Evolutionary conservation across 2,888 invertebrate species (phyloP).

Genomic region (Latrodectus hesperus): DNA sequence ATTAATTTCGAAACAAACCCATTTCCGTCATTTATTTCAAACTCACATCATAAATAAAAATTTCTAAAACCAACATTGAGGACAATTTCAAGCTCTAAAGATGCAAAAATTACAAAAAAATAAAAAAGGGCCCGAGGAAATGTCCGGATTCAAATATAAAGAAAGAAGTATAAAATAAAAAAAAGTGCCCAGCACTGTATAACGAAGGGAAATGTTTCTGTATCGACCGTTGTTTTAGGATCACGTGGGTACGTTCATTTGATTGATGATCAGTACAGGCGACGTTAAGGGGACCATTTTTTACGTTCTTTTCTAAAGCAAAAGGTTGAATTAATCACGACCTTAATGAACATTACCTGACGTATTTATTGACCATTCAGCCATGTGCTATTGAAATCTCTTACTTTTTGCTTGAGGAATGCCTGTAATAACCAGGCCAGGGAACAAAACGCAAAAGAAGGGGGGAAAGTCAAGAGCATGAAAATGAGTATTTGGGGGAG

Average conservation of each 20-base stretch:
- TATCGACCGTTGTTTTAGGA: constrained; percentile 66
- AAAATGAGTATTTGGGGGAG: constrained; percentile 15
- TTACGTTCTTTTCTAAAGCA: constrained; percentile 28
- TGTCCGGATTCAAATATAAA: constrained; percentile 3
- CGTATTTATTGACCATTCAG: constrained; percentile 62
- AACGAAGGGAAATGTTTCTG: constrained; percentile 28
- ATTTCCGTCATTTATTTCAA: constrained; percentile 53
- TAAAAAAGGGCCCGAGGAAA: constrained; percentile 8
- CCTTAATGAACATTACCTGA: constrained; percentile 65
- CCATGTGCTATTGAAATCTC: constrained; percentile 59
- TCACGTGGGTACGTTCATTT: constrained; percentile 47
- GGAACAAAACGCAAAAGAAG: neutral
- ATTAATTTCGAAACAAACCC: constrained; percentile 58
- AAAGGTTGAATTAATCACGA: constrained; percentile 62
- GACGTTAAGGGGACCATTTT: constrained; percentile 44
- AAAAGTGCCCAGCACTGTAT: constrained; percentile 15
- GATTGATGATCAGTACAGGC: constrained; percentile 52
- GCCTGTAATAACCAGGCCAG: constrained; percentile 12
- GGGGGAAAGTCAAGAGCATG: constrained; percentile 1
- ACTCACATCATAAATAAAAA: constrained; percentile 45
- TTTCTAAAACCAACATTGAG: constrained; percentile 32
- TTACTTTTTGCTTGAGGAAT: constrained; percentile 38
- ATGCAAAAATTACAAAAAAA: constrained; percentile 36
- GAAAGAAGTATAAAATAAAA: constrained; percentile 28
- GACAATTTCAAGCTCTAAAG: constrained; percentile 44